Conservation (phyloP, 2,888 invertebrate genomes). For the Eupithecia abbreviata region DNA sequence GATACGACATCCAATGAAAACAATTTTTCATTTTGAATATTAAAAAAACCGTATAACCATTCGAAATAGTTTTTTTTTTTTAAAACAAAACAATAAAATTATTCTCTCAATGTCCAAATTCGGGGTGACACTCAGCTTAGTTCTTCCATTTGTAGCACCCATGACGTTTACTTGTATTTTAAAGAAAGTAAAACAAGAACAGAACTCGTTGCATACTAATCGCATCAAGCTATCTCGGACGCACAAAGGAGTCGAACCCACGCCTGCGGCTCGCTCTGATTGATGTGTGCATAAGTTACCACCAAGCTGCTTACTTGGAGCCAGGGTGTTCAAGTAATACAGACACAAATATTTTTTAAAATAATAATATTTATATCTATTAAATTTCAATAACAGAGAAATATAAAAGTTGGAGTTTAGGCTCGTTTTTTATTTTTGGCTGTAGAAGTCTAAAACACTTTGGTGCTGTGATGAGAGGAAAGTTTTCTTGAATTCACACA, state of each 20-base stretch:
- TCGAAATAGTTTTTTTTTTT: too few species aligned
- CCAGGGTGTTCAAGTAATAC: background rate
- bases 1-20: too few species aligned
- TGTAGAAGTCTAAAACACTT: background rate
- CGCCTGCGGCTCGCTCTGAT: constrained; percentile 37
- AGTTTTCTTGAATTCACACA: background rate
- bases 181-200: constrained; percentile 16
- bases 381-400: too few species aligned
- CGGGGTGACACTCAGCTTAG: background rate
- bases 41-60: too few species aligned
- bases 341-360: background rate
- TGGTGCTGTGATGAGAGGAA: background rate
- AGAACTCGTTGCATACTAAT: constrained; percentile 38
- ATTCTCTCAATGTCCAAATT: background rate
- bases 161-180: too few species aligned
- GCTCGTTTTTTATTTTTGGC: too few species aligned
- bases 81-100: too few species aligned
- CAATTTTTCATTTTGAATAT: too few species aligned
- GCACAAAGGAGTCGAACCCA: constrained; percentile 40
- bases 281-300: constrained; percentile 34
- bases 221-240: constrained; percentile 45
- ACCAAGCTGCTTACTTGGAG: background rate
- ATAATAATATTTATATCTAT: background rate
- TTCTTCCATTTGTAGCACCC: too few species aligned
- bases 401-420: background rate